phyloP scores from a whole-genome alignment of 2,888 invertebrate genomes.

The Tetanocera ferruginea region DNA sequence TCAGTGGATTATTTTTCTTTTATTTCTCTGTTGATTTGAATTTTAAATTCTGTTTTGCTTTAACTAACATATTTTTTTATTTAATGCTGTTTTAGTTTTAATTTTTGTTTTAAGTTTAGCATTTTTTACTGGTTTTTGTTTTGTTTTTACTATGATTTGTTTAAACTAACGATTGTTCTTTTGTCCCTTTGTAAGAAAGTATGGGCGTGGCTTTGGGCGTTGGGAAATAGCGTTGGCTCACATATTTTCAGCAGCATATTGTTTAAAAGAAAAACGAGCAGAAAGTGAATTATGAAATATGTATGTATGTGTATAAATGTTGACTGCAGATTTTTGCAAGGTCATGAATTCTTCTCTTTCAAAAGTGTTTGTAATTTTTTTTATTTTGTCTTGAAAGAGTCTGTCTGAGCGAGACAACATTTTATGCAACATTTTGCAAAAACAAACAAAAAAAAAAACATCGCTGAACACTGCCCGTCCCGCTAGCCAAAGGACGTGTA shows the following conservation, averaged over 20 bases:
- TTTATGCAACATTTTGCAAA: no score
- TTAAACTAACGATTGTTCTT: constrained; percentile 53
- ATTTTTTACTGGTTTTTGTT: constrained; percentile 30
- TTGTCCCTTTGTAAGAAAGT: constrained; percentile 35
- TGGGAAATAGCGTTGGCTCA: not conserved
- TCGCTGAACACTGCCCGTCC: not conserved
- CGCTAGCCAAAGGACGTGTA: not conserved
- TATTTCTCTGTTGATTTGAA: constrained; percentile 35
- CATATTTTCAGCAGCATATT: not conserved
- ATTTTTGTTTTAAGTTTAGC: constrained; percentile 48
- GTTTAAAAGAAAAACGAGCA: not conserved
- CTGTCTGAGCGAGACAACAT: no score
- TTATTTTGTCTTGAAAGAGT: no score
- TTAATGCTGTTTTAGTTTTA: constrained; percentile 38
- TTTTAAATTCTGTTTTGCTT: constrained; percentile 40
- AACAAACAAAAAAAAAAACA: no score
- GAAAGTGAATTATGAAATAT: no score
- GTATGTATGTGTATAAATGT: no score
- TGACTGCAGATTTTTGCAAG: no score
- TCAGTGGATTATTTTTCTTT: not conserved
- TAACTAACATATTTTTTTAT: constrained; percentile 42
- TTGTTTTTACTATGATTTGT: constrained; percentile 46
- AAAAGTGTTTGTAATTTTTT: no score
- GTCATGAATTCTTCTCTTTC: no score
- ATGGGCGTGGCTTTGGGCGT: not conserved